Conservation (phyloP, 2,113 vertebrate genomes). For the Colossoma macropomum region DNA sequence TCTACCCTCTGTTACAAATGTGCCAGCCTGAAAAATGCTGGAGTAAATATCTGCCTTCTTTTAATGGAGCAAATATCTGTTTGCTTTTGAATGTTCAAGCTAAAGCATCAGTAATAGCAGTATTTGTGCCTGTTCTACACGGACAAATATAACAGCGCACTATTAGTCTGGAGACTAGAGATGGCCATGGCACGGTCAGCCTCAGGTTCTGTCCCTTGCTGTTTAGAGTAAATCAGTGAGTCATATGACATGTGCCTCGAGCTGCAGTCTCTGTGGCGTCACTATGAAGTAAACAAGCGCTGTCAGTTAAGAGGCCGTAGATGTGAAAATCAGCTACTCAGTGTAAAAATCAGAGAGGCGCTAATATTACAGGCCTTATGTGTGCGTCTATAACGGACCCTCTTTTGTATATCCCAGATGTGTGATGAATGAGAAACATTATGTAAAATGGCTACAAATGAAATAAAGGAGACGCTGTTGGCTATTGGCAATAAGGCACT, state of each 20-base stretch:
- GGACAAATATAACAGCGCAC: neutral
- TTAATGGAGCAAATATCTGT: neutral
- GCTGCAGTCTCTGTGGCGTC: neutral
- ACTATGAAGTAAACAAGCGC: slow-evolving; percentile 7
- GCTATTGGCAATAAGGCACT: neutral
- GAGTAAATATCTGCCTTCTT: neutral
- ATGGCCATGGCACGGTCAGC: neutral
- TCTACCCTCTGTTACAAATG: too few species aligned
- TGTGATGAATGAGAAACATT: slow-evolving; percentile 27
- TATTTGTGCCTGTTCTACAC: neutral
- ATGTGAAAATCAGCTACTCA: neutral
- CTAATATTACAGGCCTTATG: neutral
- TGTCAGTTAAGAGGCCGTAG: neutral
- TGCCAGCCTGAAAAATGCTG: too few species aligned
- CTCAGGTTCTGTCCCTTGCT: neutral
- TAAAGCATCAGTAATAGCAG: neutral
- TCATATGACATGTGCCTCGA: slow-evolving; percentile 23
- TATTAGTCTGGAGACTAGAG: neutral
- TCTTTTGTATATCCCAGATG: slow-evolving; percentile 21
- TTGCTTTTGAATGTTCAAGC: neutral
- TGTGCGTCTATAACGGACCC: neutral
- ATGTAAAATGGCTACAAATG: slow-evolving; percentile 3
- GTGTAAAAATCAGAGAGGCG: neutral
- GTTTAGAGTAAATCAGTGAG: slow-evolving; percentile 17
- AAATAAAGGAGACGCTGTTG: neutral